Base-by-base conservation (phyloP, 2,888 invertebrate genomes). In the Alloplasta piceator region DNA sequence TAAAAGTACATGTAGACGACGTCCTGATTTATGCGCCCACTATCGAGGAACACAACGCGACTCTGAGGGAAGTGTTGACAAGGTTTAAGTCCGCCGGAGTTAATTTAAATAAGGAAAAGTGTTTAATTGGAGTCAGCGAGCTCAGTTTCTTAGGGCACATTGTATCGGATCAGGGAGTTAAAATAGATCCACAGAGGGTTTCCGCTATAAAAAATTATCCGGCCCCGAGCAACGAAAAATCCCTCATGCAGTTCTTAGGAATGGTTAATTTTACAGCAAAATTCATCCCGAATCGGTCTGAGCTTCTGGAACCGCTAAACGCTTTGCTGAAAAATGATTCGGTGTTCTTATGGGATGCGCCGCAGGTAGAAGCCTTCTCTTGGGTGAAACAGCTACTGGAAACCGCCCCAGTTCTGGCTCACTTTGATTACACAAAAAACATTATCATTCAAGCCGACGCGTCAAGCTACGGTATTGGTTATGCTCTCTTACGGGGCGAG, bases 351-450 rank as follows among this genome's bases (percentile, higher is more conserved):
- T 26, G 26, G 46, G 90, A 90, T 76, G n/a, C 78, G 9, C 39
- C 82, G 39, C 60, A 90, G 6, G 74, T 83, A 9, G 38, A 81
- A 68, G 70, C 83, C 26, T 26, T 26, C 1, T n/a, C n/a, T n/a
- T n/a, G n/a, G n/a, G n/a, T n/a, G n/a, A n/a, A n/a, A n/a, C n/a
- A n/a, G n/a, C n/a, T n/a, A n/a, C n/a, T n/a, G n/a, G n/a, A n/a
- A n/a, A n/a, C n/a, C n/a, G n/a, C n/a, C n/a, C 89, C 89, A 7
- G 83, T 86, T 4, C 83, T 91, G n/a, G 82, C 86, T 16, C 80
- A 85, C 39, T 91, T 84, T 79, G 87, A 90, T 67, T 75, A 84
- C 5, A 82, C 83, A 3, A 67, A 82, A 80, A 39, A n/a, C 0
- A 38, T 77, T 43, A 26, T 36, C 38, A 61, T 77, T n/a, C 48